These are phyloP conservation scores for Incurvaria masculella DNA, from an alignment of 2,888 invertebrate species.

Conservation along the genomic window DNA sequence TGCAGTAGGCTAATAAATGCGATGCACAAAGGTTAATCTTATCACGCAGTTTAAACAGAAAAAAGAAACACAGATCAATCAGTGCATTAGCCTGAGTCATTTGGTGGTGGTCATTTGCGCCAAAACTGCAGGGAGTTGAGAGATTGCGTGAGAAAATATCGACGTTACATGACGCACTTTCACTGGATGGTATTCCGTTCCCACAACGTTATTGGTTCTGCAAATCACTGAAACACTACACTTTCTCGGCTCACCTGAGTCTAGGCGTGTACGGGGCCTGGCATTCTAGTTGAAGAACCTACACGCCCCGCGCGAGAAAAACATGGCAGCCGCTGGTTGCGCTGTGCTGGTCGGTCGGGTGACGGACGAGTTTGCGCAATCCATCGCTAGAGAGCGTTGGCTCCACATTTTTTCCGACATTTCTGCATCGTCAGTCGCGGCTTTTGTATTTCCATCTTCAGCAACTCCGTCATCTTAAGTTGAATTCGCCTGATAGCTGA, in stretches of 20 bases:
- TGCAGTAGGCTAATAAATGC: too few relatives aligned
- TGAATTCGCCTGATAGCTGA: too few relatives aligned
- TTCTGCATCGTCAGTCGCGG: too few relatives aligned
- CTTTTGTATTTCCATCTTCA: too few relatives aligned
- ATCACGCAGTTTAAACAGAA: too few relatives aligned
- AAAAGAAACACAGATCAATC: too few relatives aligned
- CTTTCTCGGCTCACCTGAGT: too few relatives aligned
- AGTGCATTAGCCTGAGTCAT: too few relatives aligned
- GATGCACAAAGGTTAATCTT: too few relatives aligned
- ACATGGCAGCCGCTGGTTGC: conserved; percentile 75
- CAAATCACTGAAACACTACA: not conserved
- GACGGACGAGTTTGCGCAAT: not conserved
- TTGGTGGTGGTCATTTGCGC: not conserved
- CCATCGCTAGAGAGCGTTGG: not conserved
- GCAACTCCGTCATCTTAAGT: too few relatives aligned
- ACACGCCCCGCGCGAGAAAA: conserved; percentile 71
- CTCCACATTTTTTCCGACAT: too few relatives aligned
- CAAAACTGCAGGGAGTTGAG: conserved; percentile 32
- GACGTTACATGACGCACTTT: conserved; percentile 57
- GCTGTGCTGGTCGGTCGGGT: too few relatives aligned
- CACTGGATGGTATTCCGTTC: conserved; percentile 26
- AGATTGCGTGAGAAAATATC: conserved; percentile 50
- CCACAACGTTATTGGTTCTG: not conserved
- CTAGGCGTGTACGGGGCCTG: not conserved
- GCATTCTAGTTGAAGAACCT: conserved; percentile 11